Evolutionary conservation across 2,888 invertebrate genomes (phyloP), one percentile per base, ranked within the genome.

Genomic region (Archips xylosteana): DNA sequence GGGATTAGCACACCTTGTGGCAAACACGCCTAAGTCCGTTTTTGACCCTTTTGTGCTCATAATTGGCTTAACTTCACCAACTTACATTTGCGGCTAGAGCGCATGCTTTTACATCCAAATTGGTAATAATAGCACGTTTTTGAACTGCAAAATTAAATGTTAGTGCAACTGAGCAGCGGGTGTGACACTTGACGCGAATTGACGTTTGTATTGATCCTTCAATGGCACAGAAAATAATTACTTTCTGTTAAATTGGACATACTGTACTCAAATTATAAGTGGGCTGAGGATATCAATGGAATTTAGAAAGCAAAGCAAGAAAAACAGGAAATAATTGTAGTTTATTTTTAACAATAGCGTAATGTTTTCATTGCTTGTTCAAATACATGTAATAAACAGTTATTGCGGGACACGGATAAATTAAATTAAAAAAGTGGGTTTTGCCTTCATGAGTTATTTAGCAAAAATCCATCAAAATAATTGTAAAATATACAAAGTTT

Each of bases 191-290:
- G 65, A 74, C 71, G 65, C 63, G 42, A 65, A 74, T 49, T 63
- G 69, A 76, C 60, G 75, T 76, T 71, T 70, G 62, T 70, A 70
- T 72, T 34, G 45, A 70, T 72, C 71, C 75, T 63, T 69, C 65
- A 70, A 75, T 75, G 72, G 71, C 39, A 34, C 39, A 72, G 15
- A 66, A 59, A 61, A 72, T 69, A 69, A 75, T 75, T 69, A 66
- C 61, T 66, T 75, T 66, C 60, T 65, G 57, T 47, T 72, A 69
- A 69, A 72, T 72, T 61, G 60, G 32, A 71, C 39, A 64, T 70
- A 60, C 70, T 71, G 62, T 49, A 60, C 59, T 74, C 49, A 60
- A 69, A 74, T 74, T 74, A 54, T 61, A 70, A 63, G 74, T 70
- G 74, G 74, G 74, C 70, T 54, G 74, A 65, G 63, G 47, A 23